Evolutionary conservation across 2,113 vertebrate genomes (phyloP), one percentile per base, ranked within the genome.

Genomic region (Prietella phreatophila): DNA sequence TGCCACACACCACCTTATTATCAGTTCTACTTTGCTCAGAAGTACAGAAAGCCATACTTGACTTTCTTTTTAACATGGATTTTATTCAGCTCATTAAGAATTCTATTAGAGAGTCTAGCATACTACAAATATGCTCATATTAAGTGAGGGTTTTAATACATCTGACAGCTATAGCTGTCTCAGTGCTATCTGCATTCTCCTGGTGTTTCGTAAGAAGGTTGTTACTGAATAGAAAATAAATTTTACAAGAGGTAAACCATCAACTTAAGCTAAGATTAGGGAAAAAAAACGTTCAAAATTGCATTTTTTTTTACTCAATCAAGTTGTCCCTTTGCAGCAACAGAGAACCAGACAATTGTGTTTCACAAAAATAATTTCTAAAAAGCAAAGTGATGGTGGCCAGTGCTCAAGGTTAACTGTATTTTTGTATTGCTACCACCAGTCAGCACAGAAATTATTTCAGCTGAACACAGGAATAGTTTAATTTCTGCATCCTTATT

Each of bases 241-340:
- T 82, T 63, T 84, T 82, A 56, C 76, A 60, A 63, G 19, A 89
- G 86, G 86, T 85, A 90, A 92, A 92, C 87, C 9, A 61, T 80
- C 87, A 27, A 85, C 63, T 61, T 80, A 63, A 85, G 85, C 88
- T 90, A 88, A 89, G 84, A 89, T 87, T 89, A 84, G 90, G 42
- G 83, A 79, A 85, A 61, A 86, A 58, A 90, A 89, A 92, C 91
- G 87, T 87, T 90, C 87, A 91, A 81, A 92, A 91, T 89, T 90
- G 89, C 87, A 91, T 90, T 88, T 86, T 53, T 39, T 63, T 87
- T 71, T 25, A 82, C 63, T 82, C 33, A 87, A 42, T 82, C 63
- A 15, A 69, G 60, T 81, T 87, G 79, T 82, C 53, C 69, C 5
- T 36, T 19, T 56, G 22, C 82, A 63, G 67, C 30, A 63, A 7